Evolutionary conservation across 2,113 vertebrate genomes (phyloP).

Genomic region (Paradoxurus hermaphroditus): DNA sequence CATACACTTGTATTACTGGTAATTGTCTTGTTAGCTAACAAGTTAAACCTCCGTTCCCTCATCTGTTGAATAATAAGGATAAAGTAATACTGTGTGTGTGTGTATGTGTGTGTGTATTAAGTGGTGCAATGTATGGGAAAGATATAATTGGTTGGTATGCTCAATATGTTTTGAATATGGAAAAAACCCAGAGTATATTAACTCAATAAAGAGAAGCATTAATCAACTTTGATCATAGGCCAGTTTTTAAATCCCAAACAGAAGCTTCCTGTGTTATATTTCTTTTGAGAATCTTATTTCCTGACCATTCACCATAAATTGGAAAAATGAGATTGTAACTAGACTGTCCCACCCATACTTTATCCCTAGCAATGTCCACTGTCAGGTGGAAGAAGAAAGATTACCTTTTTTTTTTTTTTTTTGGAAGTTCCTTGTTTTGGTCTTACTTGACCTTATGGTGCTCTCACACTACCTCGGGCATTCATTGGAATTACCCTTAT

Average conservation of each 20-base stretch:
- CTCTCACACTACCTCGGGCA: neutral
- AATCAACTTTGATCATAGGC: neutral
- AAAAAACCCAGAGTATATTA: neutral
- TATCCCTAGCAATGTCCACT: neutral
- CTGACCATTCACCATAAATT: neutral
- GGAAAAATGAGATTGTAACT: neutral
- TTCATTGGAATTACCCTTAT: neutral
- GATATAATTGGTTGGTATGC: neutral
- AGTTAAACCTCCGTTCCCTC: neutral
- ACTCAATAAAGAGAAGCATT: neutral
- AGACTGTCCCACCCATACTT: neutral
- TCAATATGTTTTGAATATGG: neutral
- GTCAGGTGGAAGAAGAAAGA: neutral
- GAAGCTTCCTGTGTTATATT: neutral
- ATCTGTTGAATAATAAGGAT: neutral
- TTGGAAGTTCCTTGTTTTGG: neutral
- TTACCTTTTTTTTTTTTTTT: neutral
- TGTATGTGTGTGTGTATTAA: neutral
- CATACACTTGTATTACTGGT: neutral
- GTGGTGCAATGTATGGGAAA: neutral
- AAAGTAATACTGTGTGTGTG: neutral
- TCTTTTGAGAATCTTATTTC: neutral
- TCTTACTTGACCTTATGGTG: neutral
- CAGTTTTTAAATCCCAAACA: neutral
- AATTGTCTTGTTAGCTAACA: conserved; percentile 4